A percentile compares a stretch with the other conserved stretches of the same genome.
Evolutionary conservation across 1,140 invertebrate species (phyloP).

Genomic region (Hyles euphorbiae): DNA sequence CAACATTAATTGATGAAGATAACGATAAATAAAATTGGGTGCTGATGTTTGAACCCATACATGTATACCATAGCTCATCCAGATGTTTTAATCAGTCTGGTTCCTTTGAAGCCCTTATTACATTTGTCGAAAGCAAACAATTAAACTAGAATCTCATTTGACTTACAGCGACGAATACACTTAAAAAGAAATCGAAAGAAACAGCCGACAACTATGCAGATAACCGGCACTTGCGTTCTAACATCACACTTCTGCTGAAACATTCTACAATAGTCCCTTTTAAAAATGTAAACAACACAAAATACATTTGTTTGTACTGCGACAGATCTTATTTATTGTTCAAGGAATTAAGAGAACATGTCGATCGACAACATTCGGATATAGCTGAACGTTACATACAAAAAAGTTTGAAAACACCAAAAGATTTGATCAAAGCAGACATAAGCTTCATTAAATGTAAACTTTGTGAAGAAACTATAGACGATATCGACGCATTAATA

Average conservation of each 20-base stretch:
- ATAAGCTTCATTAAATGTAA: slow-evolving; percentile 16
- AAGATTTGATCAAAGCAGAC: slow-evolving; percentile 16
- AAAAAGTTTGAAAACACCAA: slow-evolving; percentile 9
- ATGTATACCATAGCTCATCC: slow-evolving; percentile 47
- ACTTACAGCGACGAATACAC: neutral
- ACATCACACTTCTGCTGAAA: slow-evolving; percentile 18
- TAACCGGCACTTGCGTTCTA: slow-evolving; percentile 10
- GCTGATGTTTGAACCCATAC: too few species aligned
- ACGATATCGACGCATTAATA: slow-evolving; percentile 12
- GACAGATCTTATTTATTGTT: slow-evolving; percentile 12
- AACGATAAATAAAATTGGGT: slow-evolving; percentile 37
- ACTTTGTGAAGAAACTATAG: slow-evolving; percentile 3
- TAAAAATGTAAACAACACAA: slow-evolving; percentile 12
- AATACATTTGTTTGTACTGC: slow-evolving; percentile 17
- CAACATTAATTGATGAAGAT: too few species aligned
- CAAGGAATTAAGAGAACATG: slow-evolving; percentile 14
- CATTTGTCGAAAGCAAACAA: slow-evolving; percentile 36
- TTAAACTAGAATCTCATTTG: neutral
- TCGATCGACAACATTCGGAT: slow-evolving; percentile 5
- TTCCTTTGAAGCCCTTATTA: slow-evolving; percentile 22
- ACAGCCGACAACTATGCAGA: neutral
- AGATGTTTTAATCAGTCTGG: slow-evolving; percentile 30
- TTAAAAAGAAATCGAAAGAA: neutral
- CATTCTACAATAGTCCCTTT: slow-evolving; percentile 15
- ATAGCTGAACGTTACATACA: slow-evolving; percentile 11